Evolutionary conservation across 1,140 invertebrate genomes (phyloP).

Genomic region (Drosophila nigromelanica): DNA sequence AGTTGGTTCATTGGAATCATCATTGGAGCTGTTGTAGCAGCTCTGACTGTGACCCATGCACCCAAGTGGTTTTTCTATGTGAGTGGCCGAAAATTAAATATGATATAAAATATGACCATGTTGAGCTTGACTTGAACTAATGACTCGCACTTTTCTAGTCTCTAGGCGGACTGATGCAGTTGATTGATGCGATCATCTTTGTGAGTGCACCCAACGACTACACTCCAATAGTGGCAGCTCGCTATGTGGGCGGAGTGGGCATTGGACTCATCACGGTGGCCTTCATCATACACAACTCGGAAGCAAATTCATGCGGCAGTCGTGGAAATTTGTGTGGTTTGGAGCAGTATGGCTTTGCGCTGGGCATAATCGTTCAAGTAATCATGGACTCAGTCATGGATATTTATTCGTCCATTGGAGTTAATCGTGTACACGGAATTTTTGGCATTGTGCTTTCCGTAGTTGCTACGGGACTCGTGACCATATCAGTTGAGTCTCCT

Average conservation of each 20-base stretch:
- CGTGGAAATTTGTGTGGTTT: conserved; percentile 39
- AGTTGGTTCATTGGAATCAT: conserved; percentile 60
- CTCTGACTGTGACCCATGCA: conserved; percentile 8
- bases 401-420: background rate
- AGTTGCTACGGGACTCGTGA: conserved; percentile 19
- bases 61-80: conserved; percentile 48
- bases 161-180: conserved; percentile 27
- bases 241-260: conserved; percentile 52
- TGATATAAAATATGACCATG: conserved; percentile 35
- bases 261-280: conserved; percentile 48
- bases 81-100: conserved; percentile 9
- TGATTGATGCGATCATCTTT: conserved; percentile 53
- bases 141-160: background rate
- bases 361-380: conserved; percentile 65
- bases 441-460: conserved; percentile 61
- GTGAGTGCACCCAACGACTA: conserved; percentile 34
- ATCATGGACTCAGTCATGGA: conserved; percentile 54
- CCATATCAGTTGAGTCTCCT: conserved; percentile 55
- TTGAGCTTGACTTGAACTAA: conserved; percentile 21
- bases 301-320: conserved; percentile 15
- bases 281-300: conserved; percentile 55
- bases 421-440: conserved; percentile 64
- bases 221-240: conserved; percentile 41
- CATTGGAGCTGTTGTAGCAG: conserved; percentile 43
- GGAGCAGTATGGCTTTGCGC: conserved; percentile 44